Percentiles rank a stretch among this genome's conserved stretches.
These are phyloP conservation scores for Pelusios castaneus DNA, from an alignment of 2,113 vertebrate species.

Conservation along the genomic window DNA sequence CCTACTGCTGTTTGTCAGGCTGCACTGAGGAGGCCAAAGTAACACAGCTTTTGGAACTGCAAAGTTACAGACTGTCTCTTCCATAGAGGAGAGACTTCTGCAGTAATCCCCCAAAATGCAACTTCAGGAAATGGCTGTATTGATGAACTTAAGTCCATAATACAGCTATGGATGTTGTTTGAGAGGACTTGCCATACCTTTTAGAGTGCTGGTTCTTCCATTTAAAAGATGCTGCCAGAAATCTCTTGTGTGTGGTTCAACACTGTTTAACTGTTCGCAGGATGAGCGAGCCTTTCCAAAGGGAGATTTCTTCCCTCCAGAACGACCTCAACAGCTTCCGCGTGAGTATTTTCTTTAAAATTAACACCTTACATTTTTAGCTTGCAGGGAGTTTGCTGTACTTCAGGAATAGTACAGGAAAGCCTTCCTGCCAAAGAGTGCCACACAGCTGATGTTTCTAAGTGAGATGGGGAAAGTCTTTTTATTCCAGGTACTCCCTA, in stretches of 20 bases:
- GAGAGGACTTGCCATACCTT: not conserved
- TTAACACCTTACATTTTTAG: not conserved
- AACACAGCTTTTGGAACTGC: not conserved
- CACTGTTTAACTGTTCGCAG: constrained; percentile 61
- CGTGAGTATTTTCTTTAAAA: constrained; percentile 82
- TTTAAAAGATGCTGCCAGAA: not conserved
- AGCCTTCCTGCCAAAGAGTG: not conserved
- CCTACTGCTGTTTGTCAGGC: not conserved
- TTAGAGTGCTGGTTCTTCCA: not conserved
- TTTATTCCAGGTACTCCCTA: constrained; percentile 2
- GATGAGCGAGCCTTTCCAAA: constrained; percentile 96
- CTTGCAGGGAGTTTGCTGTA: not conserved
- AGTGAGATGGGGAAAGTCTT: not conserved
- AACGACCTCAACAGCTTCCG: constrained; percentile 90
- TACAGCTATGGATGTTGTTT: not conserved
- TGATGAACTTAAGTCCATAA: not conserved
- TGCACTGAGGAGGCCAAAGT: not conserved
- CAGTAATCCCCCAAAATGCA: not conserved
- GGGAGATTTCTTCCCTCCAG: constrained; percentile 91
- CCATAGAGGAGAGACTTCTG: not conserved
- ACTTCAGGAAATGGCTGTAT: not conserved
- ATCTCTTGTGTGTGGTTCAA: not conserved
- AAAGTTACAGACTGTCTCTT: not conserved
- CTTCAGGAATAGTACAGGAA: not conserved
- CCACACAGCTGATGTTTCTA: not conserved